These are phyloP conservation scores for Cataglyphis hispanica DNA, from an alignment of 1,140 invertebrate genomes.

Conservation along the genomic window DNA sequence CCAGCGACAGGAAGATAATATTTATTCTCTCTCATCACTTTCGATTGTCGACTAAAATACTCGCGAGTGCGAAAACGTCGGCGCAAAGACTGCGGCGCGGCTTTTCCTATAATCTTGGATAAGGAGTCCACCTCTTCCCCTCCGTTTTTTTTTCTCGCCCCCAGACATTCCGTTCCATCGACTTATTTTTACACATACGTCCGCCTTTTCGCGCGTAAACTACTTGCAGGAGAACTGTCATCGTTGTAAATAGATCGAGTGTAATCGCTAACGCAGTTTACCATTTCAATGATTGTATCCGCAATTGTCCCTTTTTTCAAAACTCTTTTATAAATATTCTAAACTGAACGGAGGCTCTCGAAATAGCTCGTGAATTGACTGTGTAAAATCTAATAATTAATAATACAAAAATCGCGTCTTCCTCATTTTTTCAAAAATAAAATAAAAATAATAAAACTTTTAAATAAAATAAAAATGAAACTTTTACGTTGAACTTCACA, in stretches of 20 bases:
- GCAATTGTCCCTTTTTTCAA: not conserved
- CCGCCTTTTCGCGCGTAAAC: slow-evolving; percentile 20
- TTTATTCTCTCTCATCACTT: slow-evolving; percentile 52
- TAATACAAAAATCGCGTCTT: not conserved
- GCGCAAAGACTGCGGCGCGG: not conserved
- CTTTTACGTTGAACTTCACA: not conserved
- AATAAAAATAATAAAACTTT: too few relatives aligned
- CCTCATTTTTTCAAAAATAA: not conserved
- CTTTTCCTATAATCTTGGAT: slow-evolving; percentile 54
- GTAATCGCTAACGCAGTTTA: slow-evolving; percentile 12
- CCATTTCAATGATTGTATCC: not conserved
- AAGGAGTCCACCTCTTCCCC: not conserved
- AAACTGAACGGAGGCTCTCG: not conserved
- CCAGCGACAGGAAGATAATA: slow-evolving; percentile 51
- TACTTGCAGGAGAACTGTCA: not conserved
- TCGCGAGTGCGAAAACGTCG: slow-evolving; percentile 11
- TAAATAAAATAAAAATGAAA: not conserved
- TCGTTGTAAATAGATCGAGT: slow-evolving; percentile 31
- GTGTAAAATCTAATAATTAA: not conserved
- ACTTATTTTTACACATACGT: slow-evolving; percentile 41
- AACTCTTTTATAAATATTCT: not conserved
- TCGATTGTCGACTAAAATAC: slow-evolving; percentile 59
- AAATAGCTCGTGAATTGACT: not conserved
- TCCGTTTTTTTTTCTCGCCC: not conserved
- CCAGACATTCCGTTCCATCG: slow-evolving; percentile 7